Evolutionary conservation across 35 echinoderm and acorn worm genomes (phyloP).

Genomic region (Strongylocentrotus purpuratus): DNA sequence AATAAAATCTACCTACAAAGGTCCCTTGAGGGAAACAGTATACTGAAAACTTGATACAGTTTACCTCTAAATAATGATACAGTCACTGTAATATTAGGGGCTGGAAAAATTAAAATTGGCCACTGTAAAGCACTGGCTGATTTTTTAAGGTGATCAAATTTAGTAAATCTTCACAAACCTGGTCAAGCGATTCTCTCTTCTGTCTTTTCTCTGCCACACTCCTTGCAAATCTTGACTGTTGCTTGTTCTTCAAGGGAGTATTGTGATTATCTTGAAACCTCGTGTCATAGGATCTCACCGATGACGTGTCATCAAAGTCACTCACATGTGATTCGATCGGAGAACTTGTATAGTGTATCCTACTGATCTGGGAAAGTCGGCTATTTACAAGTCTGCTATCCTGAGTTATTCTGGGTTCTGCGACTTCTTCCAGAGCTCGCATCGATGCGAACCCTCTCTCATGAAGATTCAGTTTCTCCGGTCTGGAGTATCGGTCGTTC

Average conservation of each 20-base stretch:
- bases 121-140: too few relatives aligned
- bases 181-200: slow-evolving; percentile 6
- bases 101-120: too few relatives aligned
- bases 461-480: slow-evolving; percentile 58
- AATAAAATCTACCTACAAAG: too few relatives aligned
- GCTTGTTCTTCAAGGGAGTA: not conserved
- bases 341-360: slow-evolving; percentile 41
- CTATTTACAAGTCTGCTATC: slow-evolving; percentile 55
- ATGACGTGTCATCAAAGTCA: slow-evolving; percentile 73
- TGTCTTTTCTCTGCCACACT: slow-evolving; percentile 42
- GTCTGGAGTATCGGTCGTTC: slow-evolving; percentile 28
- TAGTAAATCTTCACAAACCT: not conserved
- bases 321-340: slow-evolving; percentile 50
- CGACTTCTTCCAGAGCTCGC: slow-evolving; percentile 62
- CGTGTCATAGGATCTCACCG: slow-evolving; percentile 61
- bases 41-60: too few relatives aligned
- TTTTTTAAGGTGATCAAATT: too few relatives aligned
- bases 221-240: not conserved
- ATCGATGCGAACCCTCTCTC: slow-evolving; percentile 62
- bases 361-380: slow-evolving; percentile 62
- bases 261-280: slow-evolving; percentile 30
- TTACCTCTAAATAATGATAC: too few relatives aligned
- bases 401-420: slow-evolving; percentile 52
- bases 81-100: too few relatives aligned
- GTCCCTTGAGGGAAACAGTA: too few relatives aligned